These are phyloP conservation scores for Rhogogaster chlorosoma DNA, from an alignment of 2,888 invertebrate genomes.

Conservation along the genomic window DNA sequence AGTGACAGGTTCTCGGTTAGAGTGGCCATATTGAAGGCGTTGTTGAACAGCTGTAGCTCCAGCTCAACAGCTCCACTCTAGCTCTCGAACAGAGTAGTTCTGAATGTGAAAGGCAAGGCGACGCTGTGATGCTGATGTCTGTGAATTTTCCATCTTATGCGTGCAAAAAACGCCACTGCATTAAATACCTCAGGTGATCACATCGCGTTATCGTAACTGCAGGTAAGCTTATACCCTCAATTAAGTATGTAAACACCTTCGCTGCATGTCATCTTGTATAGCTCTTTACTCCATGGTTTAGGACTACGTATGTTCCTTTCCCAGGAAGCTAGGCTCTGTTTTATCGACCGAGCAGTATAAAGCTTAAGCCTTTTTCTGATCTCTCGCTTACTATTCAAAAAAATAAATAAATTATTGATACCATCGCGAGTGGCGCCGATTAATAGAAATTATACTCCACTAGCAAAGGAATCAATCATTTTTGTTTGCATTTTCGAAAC, in stretches of 20 bases:
- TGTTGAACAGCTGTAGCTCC: constrained; percentile 25
- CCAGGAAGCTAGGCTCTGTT: neutral
- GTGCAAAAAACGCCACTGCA: neutral
- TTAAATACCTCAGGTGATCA: neutral
- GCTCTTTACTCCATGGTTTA: neutral
- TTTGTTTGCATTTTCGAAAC: neutral
- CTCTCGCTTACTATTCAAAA: neutral
- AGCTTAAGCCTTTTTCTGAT: neutral
- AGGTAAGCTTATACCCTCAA: constrained; percentile 18
- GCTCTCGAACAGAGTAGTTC: neutral
- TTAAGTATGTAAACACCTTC: neutral
- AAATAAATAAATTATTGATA: neutral
- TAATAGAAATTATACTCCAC: neutral
- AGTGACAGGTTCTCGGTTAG: neutral
- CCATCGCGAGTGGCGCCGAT: neutral
- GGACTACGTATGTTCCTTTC: neutral
- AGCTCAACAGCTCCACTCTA: neutral
- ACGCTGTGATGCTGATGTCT: constrained; percentile 25
- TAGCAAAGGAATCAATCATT: neutral
- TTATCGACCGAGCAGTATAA: neutral
- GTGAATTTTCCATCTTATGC: neutral
- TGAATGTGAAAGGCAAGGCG: constrained; percentile 35
- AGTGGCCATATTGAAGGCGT: constrained; percentile 30
- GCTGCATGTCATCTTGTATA: neutral
- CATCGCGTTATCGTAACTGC: neutral